These are phyloP conservation scores for Gonatopus flavifemur DNA, from an alignment of 1,140 invertebrate species.

Conservation along the genomic window DNA sequence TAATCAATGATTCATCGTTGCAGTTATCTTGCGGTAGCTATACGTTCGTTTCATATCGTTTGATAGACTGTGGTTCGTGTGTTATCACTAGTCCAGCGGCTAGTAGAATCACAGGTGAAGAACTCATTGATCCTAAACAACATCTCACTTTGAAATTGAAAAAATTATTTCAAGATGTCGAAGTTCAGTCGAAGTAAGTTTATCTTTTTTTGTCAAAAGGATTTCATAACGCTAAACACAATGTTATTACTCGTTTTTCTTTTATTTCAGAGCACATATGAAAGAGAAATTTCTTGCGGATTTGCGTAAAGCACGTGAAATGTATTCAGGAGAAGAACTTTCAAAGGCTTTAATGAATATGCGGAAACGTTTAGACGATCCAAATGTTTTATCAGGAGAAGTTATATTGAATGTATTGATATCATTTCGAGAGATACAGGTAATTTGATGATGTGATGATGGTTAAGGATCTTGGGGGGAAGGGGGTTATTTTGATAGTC, in stretches of 20 bases:
- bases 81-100: constrained; percentile 73
- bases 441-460: constrained; percentile 32
- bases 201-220: not conserved
- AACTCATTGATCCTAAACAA: constrained; percentile 67
- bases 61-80: constrained; percentile 72
- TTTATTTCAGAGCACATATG: constrained; percentile 80
- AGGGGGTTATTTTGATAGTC: too few relatives aligned
- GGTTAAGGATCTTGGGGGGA: too few relatives aligned
- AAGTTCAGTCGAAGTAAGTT: constrained; percentile 86
- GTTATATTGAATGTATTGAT: constrained; percentile 91
- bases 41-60: constrained; percentile 84
- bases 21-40: constrained; percentile 87
- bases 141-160: constrained; percentile 73
- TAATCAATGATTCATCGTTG: constrained; percentile 37
- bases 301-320: constrained; percentile 89
- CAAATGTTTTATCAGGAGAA: constrained; percentile 92
- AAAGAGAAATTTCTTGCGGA: constrained; percentile 97
- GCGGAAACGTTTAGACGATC: constrained; percentile 92
- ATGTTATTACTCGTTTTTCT: constrained; percentile 3
- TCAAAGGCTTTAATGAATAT: constrained; percentile 84
- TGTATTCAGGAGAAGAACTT: constrained; percentile 83
- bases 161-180: constrained; percentile 88
- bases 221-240: not conserved
- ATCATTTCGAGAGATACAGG: constrained; percentile 89
- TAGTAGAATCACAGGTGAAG: constrained; percentile 64